Percentiles rank a stretch among this genome's conserved stretches.
These are phyloP conservation scores for Drosophila takahashii DNA, from an alignment of 1,140 invertebrate species.

Conservation along the genomic window DNA sequence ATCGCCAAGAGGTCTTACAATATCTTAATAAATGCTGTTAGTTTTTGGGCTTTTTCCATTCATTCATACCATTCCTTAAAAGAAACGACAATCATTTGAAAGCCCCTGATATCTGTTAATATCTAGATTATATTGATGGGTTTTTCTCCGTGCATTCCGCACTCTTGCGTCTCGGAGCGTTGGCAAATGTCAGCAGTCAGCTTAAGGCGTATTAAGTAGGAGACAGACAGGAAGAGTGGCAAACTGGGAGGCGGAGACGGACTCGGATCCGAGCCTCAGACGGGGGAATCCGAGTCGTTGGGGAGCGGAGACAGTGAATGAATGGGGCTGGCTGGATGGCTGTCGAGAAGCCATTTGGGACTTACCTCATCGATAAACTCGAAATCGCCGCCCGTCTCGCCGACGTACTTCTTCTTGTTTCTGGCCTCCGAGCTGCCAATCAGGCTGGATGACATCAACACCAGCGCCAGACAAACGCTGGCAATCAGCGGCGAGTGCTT, in stretches of 20 bases:
- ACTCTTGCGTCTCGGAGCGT: conserved; percentile 16
- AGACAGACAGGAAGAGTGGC: conserved; percentile 52
- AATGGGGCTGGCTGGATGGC: conserved; percentile 7
- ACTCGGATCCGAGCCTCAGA: conserved; percentile 16
- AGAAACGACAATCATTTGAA: not conserved
- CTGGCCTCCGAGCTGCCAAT: conserved; percentile 75
- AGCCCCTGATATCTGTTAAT: not conserved
- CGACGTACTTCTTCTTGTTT: conserved; percentile 80
- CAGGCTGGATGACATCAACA: conserved; percentile 82
- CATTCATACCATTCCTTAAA: not conserved
- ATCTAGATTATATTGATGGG: not conserved
- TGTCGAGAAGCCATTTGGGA: conserved; percentile 64
- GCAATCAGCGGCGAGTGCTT: conserved; percentile 78
- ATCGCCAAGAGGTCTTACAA: too few species aligned
- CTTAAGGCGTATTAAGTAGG: conserved; percentile 70
- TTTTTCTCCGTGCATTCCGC: conserved; percentile 10
- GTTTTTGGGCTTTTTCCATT: too few species aligned
- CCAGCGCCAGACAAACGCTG: conserved; percentile 75
- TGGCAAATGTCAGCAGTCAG: conserved; percentile 57
- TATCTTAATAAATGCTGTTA: too few species aligned
- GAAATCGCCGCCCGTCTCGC: conserved; percentile 83
- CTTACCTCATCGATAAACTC: conserved; percentile 85
- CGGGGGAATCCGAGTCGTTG: conserved; percentile 12
- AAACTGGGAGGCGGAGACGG: conserved; percentile 27
- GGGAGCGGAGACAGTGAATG: conserved; percentile 31